These are phyloP conservation scores for Sminthopsis crassicaudata DNA, from an alignment of 2,113 vertebrate genomes.

Conservation along the genomic window DNA sequence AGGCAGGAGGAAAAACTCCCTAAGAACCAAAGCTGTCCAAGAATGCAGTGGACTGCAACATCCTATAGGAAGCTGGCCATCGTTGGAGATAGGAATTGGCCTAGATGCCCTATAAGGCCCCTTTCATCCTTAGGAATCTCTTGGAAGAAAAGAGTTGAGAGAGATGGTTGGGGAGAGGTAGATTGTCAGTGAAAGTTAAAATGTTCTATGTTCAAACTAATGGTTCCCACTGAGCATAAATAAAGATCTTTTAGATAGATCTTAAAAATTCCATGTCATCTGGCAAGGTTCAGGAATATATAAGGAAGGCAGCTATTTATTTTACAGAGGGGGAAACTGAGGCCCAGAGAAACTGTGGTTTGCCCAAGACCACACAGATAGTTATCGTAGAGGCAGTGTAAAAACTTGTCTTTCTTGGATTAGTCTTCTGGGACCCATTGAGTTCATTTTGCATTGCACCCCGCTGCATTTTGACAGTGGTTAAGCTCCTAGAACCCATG, in stretches of 20 bases:
- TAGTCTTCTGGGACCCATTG: neutral
- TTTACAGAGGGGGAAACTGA: neutral
- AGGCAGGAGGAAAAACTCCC: neutral
- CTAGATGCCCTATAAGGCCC: neutral
- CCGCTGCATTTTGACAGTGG: neutral
- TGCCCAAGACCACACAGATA: neutral
- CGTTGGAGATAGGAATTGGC: neutral
- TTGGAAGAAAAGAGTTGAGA: no score
- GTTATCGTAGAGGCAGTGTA: neutral
- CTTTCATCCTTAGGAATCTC: neutral
- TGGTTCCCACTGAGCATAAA: no score
- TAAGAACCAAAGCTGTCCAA: neutral
- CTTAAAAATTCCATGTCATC: no score
- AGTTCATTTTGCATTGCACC: neutral
- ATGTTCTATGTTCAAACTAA: no score
- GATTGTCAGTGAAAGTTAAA: no score
- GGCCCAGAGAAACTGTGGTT: neutral
- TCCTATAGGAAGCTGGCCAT: neutral
- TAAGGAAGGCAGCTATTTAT: neutral
- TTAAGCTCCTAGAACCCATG: neutral
- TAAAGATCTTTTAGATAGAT: no score
- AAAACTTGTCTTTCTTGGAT: neutral
- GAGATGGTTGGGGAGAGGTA: no score
- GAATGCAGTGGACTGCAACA: neutral
- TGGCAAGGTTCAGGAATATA: neutral